Percentiles rank a stretch among this genome's conserved stretches.
Conservation (phyloP, 2,113 vertebrate species). For the Hystrix brachyura region DNA sequence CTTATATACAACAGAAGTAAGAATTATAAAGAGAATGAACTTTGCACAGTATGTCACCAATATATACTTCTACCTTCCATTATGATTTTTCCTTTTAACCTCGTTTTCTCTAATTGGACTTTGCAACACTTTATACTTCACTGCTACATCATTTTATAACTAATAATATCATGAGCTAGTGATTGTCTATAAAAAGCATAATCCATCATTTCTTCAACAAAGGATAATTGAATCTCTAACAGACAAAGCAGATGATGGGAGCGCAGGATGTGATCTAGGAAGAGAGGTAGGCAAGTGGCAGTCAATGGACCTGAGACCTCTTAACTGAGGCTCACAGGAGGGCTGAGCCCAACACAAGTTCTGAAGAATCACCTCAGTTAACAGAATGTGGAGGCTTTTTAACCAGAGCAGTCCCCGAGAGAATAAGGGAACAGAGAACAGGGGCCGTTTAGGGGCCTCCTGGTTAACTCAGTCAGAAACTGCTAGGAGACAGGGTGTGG, state of each 20-base stretch:
- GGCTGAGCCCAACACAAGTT: background rate
- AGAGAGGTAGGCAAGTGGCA: background rate
- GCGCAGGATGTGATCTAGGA: too few relatives aligned
- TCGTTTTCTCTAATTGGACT: slow-evolving; percentile 33
- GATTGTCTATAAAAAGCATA: background rate
- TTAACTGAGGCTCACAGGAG: background rate
- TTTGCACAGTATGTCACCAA: background rate
- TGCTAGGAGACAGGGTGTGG: background rate
- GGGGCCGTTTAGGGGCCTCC: rapidly evolving
- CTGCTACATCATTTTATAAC: background rate
- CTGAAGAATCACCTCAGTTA: background rate
- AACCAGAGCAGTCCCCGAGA: background rate
- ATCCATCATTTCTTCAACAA: background rate
- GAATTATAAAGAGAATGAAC: background rate
- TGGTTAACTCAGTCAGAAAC: background rate
- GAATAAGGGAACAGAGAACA: background rate
- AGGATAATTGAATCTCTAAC: background rate
- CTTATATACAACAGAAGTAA: background rate
- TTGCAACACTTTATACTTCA: background rate
- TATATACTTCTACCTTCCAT: background rate
- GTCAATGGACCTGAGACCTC: background rate
- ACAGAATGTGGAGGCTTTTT: background rate
- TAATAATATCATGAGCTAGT: background rate
- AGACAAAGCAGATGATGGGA: background rate
- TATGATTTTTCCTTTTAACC: slow-evolving; percentile 2